These are phyloP conservation scores for Philopotamus ludificatus DNA, from an alignment of 1,140 invertebrate species.

Conservation along the genomic window DNA sequence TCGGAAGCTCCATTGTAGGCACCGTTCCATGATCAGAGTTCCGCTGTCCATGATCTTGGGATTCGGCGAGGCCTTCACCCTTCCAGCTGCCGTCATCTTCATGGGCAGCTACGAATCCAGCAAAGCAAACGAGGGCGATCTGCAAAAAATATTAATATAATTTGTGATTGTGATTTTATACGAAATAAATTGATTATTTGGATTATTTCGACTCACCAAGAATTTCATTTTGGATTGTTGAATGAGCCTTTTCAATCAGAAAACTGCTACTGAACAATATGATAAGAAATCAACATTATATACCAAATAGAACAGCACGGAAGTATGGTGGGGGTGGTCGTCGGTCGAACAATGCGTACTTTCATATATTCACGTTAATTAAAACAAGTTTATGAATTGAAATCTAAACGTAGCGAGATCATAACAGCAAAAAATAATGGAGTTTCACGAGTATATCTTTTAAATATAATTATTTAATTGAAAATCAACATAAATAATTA, in stretches of 20 bases:
- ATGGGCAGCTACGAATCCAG: neutral
- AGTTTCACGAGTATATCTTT: too few relatives aligned
- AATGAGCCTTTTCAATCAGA: conserved; percentile 4
- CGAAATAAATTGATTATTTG: too few relatives aligned
- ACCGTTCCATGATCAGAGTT: conserved; percentile 18
- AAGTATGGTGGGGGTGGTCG: neutral
- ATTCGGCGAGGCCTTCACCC: neutral
- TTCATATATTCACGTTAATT: too few relatives aligned
- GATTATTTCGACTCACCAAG: conserved; percentile 4
- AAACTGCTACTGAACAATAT: conserved; percentile 12
- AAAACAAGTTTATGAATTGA: too few relatives aligned
- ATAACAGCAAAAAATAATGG: too few relatives aligned
- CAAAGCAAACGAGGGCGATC: neutral
- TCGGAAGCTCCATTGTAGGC: conserved; percentile 3
- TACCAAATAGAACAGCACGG: neutral
- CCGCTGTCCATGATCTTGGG: conserved; percentile 15
- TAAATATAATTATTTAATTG: too few relatives aligned
- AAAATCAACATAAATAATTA: too few relatives aligned
- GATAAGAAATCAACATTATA: neutral
- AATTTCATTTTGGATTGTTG: conserved; percentile 10
- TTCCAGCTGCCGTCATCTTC: conserved; percentile 7
- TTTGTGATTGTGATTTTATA: too few relatives aligned
- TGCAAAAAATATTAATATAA: neutral
- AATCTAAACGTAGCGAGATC: too few relatives aligned
- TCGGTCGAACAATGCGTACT: too few relatives aligned